Base-by-base conservation (phyloP, 2,797 vertebrate species). In the Typhlichthys subterraneus region DNA sequence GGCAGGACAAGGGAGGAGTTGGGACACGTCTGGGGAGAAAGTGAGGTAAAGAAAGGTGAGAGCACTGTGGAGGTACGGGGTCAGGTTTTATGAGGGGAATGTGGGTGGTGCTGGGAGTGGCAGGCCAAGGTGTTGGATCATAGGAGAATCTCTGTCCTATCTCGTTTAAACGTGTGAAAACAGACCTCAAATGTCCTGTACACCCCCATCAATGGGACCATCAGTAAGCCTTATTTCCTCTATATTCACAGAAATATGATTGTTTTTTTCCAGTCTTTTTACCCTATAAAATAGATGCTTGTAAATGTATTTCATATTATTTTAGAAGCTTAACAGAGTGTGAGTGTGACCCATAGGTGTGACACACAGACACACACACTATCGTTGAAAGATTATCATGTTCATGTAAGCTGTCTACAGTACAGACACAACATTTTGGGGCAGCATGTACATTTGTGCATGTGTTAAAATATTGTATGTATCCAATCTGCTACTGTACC, bases 101-200 rank as follows among this genome's bases (percentile, higher is more conserved):
- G 60, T 59, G 46, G 23, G 29, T 55, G 15, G 57, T 52, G 72
- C 72, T 79, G 83, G 87, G 87, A 81, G 87, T 84, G 87, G 80
- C 59, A 4, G 70, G 72, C 49, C 59, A 73, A 76, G 74, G 71
- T 79, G 60, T 61, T 68, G 70, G 63, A 69, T 63, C 56, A 59
- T 65, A 66, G n/a, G 63, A 13, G 19, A 79, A 78, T 73, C 71
- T 63, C 58, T 57, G n/a, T 60, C 38, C 50, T 51, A 14, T 48
- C 46, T 12, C 46, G 9, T 42, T 42, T 8, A 9, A 9, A 42
- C 38, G 38, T 7, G 38, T 42, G 38, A 42, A 7, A 9, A 9
- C 7, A 38, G 4, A 42, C 38, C 9, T 42, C 38, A 42, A 42
- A 42, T 42, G 38, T 42, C 38, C 38, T 42, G 38, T 42, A 42